Evolutionary conservation across 2,797 vertebrate species (phyloP), one percentile per base, ranked within the genome.

Genomic region (Sebastes diploproa): DNA sequence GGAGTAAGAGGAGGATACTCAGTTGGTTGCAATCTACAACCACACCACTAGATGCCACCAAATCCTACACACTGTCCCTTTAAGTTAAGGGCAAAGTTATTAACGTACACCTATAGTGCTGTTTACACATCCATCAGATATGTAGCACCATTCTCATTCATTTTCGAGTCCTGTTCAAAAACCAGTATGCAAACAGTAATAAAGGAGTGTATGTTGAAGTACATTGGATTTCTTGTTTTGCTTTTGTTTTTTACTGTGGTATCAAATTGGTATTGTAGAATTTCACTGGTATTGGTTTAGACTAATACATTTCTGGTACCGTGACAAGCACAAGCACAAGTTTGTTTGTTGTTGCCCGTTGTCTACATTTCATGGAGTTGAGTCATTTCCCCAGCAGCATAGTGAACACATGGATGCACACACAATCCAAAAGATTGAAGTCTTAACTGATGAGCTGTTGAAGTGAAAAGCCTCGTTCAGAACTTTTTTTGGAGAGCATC

Each of bases 401-500:
- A 78, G 75, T 30, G 58, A 79, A 76, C 67, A 80, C 55, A 32
- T 25, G 23, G 55, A 38, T 60, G 52, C 70, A 34, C 59, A 58
- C 32, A 75, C 55, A 71, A 66, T 80, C 72, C 56, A 74, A 64
- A 77, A 77, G 55, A 66, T 20, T 75, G 27, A 61, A 74, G 68
- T 72, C 64, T 81, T 34, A 9, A 10, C 65, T 80, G 64, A 85
- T 78, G 42, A 78, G 38, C 63, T 52, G 29, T 29, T 62, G 30
- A 81, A 71, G 71, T 61, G 70, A 82, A 85, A 84, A 85, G 50
- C 73, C 60, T 75, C 63, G 54, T 82, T 88, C 30, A 30, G 60
- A 89, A 83, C 75, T 81, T 86, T 79, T 78, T 83, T 76, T 73
- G 32, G 61, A 77, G 76, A 81, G 82, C 73, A 56, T 88, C 78